phyloP scores from a whole-genome alignment of 2,797 vertebrate genomes.

The Rhinichthys osculus region DNA sequence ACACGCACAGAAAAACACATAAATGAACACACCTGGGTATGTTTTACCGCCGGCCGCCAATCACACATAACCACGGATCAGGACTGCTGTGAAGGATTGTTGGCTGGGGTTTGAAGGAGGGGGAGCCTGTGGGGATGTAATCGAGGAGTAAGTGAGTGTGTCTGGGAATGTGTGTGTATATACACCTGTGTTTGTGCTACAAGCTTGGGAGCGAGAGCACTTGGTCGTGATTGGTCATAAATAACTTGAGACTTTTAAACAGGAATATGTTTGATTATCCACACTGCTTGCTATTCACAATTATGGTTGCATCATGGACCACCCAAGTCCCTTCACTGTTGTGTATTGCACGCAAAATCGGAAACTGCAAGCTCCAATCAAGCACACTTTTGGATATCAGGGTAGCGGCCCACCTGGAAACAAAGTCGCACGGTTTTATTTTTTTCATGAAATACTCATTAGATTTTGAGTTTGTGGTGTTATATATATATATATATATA shows the following conservation, averaged over 20 bases:
- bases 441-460: neutral
- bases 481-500: too few species aligned
- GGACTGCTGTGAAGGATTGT: slow-evolving; percentile 55
- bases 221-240: slow-evolving; percentile 15
- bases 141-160: slow-evolving; percentile 45
- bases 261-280: slow-evolving; percentile 10
- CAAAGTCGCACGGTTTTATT: neutral
- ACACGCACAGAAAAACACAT: slow-evolving; percentile 47
- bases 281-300: neutral
- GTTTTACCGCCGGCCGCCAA: slow-evolving; percentile 79
- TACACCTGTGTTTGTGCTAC: neutral
- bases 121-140: slow-evolving; percentile 48
- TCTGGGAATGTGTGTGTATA: slow-evolving; percentile 33
- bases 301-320: neutral
- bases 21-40: slow-evolving; percentile 78
- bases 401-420: neutral
- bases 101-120: slow-evolving; percentile 22
- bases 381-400: neutral
- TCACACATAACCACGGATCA: slow-evolving; percentile 70
- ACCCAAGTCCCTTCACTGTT: neutral
- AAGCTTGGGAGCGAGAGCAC: neutral
- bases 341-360: neutral
- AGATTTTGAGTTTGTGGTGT: neutral
- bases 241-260: slow-evolving; percentile 18
- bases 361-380: neutral